Percentiles rank a stretch among this genome's conserved stretches.
Evolutionary conservation across 92 coral and sea anemone genomes (phyloP).

Genomic region (Zoanthus sansibaricus): DNA sequence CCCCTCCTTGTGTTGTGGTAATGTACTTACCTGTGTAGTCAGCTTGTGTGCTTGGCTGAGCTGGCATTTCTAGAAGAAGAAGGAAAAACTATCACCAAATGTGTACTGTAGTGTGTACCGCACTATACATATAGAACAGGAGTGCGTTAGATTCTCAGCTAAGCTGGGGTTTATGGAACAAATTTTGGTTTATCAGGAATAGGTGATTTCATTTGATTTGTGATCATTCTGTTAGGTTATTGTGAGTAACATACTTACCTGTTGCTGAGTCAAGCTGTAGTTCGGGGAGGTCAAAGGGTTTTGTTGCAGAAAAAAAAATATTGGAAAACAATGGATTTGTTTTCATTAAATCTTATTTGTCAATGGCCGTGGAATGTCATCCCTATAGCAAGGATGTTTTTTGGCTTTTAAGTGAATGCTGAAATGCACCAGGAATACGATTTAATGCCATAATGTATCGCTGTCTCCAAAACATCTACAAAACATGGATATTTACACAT

Average conservation of each 20-base stretch:
- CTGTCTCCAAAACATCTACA: conserved; percentile 1
- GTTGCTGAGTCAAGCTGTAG: not conserved
- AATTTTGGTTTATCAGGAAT: conserved; percentile 5
- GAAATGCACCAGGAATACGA: not conserved
- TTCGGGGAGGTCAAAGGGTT: not conserved
- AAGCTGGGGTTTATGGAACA: conserved; percentile 9
- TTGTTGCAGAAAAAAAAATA: not conserved
- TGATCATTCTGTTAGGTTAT: conserved; percentile 3
- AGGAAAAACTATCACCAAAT: not conserved
- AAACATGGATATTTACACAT: conserved; percentile 1
- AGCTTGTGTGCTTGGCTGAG: not conserved
- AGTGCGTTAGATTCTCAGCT: conserved; percentile 5
- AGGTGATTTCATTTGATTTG: conserved; percentile 6
- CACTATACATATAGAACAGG: conserved; percentile 5
- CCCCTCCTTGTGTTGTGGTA: conserved; percentile 1
- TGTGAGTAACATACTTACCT: conserved; percentile 1
- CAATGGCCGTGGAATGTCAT: conserved; percentile 2
- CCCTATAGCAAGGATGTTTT: not conserved
- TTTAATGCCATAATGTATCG: not conserved
- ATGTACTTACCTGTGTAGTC: conserved; percentile 1
- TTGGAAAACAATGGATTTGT: conserved; percentile 3
- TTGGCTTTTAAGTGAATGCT: not conserved
- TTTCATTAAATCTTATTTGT: not conserved
- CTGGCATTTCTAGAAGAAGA: conserved; percentile 4
- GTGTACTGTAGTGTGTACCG: conserved; percentile 2